Conservation (phyloP, 2,888 invertebrate species). For the Urechis unicinctus region DNA sequence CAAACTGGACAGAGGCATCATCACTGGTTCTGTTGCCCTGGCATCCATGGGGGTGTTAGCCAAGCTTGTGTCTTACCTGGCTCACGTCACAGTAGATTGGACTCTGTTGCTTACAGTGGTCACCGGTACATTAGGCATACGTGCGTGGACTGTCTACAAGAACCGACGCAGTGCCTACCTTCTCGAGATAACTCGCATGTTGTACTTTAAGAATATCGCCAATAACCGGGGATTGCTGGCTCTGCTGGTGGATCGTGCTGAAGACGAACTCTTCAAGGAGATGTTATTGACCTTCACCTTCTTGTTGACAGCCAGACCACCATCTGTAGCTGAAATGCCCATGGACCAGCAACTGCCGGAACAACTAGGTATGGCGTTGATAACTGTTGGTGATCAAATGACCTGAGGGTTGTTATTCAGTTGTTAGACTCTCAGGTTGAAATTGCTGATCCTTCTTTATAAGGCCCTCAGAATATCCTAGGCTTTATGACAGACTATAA, state of each 20-base stretch:
- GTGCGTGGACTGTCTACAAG: conserved; percentile 33
- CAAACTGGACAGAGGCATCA: conserved; percentile 30
- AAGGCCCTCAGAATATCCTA: neutral
- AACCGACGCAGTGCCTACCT: conserved; percentile 37
- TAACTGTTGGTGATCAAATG: neutral
- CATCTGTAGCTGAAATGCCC: conserved; percentile 13
- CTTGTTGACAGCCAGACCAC: conserved; percentile 33
- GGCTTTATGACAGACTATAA: too few relatives aligned
- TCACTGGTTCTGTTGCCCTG: conserved; percentile 25
- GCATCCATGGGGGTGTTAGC: conserved; percentile 31
- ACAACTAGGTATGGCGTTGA: conserved; percentile 21
- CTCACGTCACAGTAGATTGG: conserved; percentile 32
- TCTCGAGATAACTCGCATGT: conserved; percentile 32
- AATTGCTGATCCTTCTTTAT: neutral
- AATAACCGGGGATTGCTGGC: conserved; percentile 45
- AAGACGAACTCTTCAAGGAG: conserved; percentile 48
- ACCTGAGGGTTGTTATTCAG: neutral
- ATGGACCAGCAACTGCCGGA: conserved; percentile 15
- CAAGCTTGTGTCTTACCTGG: conserved; percentile 35
- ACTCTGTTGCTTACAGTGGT: conserved; percentile 29
- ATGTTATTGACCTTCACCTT: conserved; percentile 41
- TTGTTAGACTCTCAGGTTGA: neutral
- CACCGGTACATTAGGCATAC: conserved; percentile 27
- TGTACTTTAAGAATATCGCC: conserved; percentile 47
- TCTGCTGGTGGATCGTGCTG: conserved; percentile 43